phyloP scores from a whole-genome alignment of 2,797 vertebrate genomes.

The Karalla daura region DNA sequence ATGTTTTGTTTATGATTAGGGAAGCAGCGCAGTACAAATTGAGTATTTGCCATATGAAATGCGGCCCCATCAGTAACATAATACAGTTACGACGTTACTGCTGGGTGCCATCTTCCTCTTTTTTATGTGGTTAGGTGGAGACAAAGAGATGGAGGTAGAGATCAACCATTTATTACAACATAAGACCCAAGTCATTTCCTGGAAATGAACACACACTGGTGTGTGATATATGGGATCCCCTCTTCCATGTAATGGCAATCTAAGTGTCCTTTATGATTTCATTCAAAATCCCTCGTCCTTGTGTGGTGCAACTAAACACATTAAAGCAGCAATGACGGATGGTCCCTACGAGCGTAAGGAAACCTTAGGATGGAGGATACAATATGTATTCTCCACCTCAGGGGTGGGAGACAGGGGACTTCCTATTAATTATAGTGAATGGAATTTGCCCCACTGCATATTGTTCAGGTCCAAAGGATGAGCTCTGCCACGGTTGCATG shows the following conservation, averaged over 20 bases:
- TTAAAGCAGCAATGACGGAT: slow-evolving; percentile 75
- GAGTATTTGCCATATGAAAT: slow-evolving; percentile 47
- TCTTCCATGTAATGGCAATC: slow-evolving; percentile 78
- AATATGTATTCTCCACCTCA: slow-evolving; percentile 48
- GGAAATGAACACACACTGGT: slow-evolving; percentile 73
- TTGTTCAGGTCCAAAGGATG: slow-evolving; percentile 65
- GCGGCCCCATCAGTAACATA: slow-evolving; percentile 31
- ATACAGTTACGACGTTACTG: slow-evolving; percentile 53
- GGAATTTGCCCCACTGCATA: slow-evolving; percentile 64
- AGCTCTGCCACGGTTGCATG: slow-evolving; percentile 41
- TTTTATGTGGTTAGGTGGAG: slow-evolving; percentile 55
- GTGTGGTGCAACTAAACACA: slow-evolving; percentile 74
- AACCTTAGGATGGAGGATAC: slow-evolving; percentile 55
- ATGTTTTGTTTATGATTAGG: slow-evolving; percentile 62
- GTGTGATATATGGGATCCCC: slow-evolving; percentile 72
- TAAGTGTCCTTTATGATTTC: slow-evolving; percentile 82
- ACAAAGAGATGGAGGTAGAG: slow-evolving; percentile 56
- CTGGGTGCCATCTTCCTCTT: slow-evolving; percentile 26
- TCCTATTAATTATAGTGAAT: slow-evolving; percentile 79
- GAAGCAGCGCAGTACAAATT: slow-evolving; percentile 39
- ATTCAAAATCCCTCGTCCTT: slow-evolving; percentile 75
- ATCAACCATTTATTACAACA: slow-evolving; percentile 71
- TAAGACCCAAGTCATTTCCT: slow-evolving; percentile 71
- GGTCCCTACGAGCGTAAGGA: slow-evolving; percentile 49
- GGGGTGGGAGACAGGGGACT: slow-evolving; percentile 39